These are phyloP conservation scores for Cylloceria caligata DNA, from an alignment of 2,888 invertebrate species.

Conservation along the genomic window DNA sequence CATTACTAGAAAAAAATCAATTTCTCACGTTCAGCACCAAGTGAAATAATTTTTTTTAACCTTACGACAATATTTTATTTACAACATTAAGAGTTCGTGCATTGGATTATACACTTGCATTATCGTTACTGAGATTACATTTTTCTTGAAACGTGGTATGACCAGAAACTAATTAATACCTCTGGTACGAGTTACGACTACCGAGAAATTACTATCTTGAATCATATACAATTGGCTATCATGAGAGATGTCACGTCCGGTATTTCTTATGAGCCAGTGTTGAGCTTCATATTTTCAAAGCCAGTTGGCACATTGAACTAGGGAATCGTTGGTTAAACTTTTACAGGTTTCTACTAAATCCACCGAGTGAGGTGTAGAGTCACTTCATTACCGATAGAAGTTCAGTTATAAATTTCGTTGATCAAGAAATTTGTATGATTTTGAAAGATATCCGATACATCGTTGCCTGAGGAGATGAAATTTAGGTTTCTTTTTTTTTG, in stretches of 20 bases:
- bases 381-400: conserved; percentile 14
- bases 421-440: too few relatives aligned
- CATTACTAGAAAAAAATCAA: neutral
- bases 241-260: neutral
- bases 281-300: neutral
- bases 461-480: too few relatives aligned
- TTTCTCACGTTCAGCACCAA: neutral
- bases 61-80: neutral
- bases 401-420: too few relatives aligned
- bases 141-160: neutral
- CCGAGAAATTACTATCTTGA: neutral
- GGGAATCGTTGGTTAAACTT: neutral
- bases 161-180: too few relatives aligned
- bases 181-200: too few relatives aligned
- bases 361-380: neutral
- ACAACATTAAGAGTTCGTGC: neutral
- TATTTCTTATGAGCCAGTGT: conserved; percentile 19
- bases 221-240: conserved; percentile 10
- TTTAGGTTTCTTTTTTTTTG: neutral
- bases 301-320: conserved; percentile 8
- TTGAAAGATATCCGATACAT: too few relatives aligned
- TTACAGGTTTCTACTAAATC: conserved; percentile 26
- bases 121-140: neutral
- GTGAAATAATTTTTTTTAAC: neutral
- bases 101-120: neutral